Evolutionary conservation across 2,113 vertebrate species (phyloP).

Genomic region (Gymnorhina tibicen): DNA sequence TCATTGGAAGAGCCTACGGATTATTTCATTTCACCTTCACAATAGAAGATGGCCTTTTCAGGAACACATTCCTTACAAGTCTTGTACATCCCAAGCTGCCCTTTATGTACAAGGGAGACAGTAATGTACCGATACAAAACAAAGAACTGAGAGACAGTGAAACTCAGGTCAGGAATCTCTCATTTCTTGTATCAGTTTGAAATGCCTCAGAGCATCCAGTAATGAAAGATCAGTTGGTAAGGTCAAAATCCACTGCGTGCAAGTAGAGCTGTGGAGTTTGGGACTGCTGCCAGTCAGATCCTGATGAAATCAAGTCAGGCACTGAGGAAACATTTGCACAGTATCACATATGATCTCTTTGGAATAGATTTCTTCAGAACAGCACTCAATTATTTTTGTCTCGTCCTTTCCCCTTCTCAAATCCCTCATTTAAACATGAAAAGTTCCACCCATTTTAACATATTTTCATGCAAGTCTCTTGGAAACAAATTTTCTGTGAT

Average conservation of each 20-base stretch:
- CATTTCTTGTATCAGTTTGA: neutral
- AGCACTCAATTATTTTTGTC: neutral
- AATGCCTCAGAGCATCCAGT: neutral
- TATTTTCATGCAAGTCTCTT: neutral
- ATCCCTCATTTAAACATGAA: neutral
- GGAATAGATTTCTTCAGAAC: neutral
- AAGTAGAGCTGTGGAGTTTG: neutral
- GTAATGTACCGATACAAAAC: neutral
- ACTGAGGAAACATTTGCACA: neutral
- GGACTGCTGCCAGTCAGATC: neutral
- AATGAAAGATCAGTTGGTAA: neutral
- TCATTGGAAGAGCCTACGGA: neutral
- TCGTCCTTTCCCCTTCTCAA: neutral
- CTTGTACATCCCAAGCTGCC: neutral
- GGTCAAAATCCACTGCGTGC: neutral
- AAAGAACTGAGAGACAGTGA: neutral
- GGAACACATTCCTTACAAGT: neutral
- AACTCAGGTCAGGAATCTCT: neutral
- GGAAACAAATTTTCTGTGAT: neutral
- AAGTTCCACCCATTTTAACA: neutral
- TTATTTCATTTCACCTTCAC: neutral
- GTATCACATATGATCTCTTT: neutral
- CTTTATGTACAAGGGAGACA: neutral
- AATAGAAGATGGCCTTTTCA: neutral
- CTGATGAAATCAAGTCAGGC: neutral